Conservation (phyloP, 2,888 invertebrate genomes). For the Noctua comes region DNA sequence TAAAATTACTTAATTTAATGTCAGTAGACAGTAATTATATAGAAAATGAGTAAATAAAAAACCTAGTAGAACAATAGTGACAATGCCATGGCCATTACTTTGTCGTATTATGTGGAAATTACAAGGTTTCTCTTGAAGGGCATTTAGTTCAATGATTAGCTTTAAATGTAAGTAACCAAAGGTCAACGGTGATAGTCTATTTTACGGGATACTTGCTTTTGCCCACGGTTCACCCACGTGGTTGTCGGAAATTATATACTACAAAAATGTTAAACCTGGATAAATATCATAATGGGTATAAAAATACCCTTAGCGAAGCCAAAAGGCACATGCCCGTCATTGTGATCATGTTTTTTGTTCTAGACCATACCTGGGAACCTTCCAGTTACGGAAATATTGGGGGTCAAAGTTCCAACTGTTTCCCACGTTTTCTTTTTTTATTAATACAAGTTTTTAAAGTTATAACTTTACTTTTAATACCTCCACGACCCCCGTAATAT, state of each 20-base stretch:
- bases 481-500: too few species aligned
- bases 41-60: slow-evolving; percentile 29
- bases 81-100: slow-evolving; percentile 38
- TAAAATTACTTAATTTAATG: slow-evolving; percentile 18
- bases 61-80: slow-evolving; percentile 44
- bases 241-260: neutral
- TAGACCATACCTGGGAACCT: too few species aligned
- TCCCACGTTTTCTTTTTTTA: too few species aligned
- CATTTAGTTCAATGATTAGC: neutral
- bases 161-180: neutral
- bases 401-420: too few species aligned
- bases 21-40: slow-evolving; percentile 17
- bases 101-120: slow-evolving; percentile 41
- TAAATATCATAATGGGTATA: too few species aligned
- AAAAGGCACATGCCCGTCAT: too few species aligned
- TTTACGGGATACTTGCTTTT: neutral
- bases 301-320: too few species aligned
- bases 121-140: slow-evolving; percentile 41
- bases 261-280: neutral
- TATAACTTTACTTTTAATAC: too few species aligned
- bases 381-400: too few species aligned
- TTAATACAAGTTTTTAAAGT: too few species aligned
- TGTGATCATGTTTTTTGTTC: too few species aligned
- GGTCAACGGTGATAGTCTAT: neutral
- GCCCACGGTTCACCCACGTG: too few species aligned